These are phyloP conservation scores for Anarhynchus alexandrinus DNA, from an alignment of 2,113 vertebrate genomes.

Conservation along the genomic window DNA sequence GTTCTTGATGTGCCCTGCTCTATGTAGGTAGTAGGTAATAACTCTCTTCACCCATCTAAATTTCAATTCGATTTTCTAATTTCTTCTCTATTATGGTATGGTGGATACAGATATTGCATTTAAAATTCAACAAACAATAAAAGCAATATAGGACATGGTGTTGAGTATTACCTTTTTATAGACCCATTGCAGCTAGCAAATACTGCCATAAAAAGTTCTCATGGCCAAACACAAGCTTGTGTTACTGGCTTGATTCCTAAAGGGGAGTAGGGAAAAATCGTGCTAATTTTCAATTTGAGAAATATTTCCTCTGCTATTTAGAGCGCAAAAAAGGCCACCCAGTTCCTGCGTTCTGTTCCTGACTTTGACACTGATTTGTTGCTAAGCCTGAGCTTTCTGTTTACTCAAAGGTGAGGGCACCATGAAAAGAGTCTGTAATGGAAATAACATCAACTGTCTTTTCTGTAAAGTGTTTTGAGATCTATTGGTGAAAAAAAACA, in stretches of 20 bases:
- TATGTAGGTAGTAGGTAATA: neutral
- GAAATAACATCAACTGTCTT: neutral
- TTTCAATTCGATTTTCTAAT: neutral
- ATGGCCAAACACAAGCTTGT: neutral
- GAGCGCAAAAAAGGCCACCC: neutral
- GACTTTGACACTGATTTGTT: neutral
- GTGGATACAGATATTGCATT: neutral
- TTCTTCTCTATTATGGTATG: neutral
- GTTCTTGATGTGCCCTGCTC: neutral
- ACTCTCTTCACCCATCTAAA: neutral
- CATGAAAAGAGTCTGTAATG: neutral
- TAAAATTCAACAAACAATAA: neutral
- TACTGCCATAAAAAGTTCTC: neutral
- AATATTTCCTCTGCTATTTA: neutral
- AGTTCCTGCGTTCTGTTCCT: neutral
- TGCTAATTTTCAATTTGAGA: neutral
- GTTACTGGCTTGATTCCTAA: constrained; percentile 7
- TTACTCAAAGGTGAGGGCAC: neutral
- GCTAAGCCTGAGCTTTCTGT: neutral
- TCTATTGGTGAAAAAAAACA: neutral
- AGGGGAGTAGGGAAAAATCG: neutral
- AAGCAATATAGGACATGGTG: neutral
- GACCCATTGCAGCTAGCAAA: neutral
- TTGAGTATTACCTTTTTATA: neutral
- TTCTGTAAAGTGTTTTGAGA: neutral